Percentiles rank a stretch among this genome's conserved stretches.
Evolutionary conservation across 1,140 invertebrate species (phyloP).

Genomic region (Bathynomus jamesi): DNA sequence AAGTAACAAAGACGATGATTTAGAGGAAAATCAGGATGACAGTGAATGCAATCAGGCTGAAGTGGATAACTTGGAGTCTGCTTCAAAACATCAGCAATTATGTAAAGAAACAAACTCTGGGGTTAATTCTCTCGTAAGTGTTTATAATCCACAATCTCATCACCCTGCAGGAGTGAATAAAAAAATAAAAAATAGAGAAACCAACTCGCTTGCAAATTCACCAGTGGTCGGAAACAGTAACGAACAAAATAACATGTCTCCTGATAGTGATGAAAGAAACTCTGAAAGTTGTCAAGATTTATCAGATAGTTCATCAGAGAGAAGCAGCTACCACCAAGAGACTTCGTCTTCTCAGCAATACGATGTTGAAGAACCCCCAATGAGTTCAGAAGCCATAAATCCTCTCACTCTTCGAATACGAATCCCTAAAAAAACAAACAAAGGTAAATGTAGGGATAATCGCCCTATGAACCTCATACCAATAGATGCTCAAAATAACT

Average conservation of each 20-base stretch:
- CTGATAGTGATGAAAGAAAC: neutral
- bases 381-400: neutral
- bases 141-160: neutral
- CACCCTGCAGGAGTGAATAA: neutral
- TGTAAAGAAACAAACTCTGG: neutral
- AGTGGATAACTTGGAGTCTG: conserved; percentile 12
- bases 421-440: neutral
- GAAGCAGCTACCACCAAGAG: neutral
- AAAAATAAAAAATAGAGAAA: neutral
- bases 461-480: neutral
- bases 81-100: neutral
- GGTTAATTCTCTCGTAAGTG: neutral
- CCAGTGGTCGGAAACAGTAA: neutral
- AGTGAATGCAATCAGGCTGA: neutral
- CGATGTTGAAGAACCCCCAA: neutral
- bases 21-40: conserved; percentile 14
- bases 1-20: conserved; percentile 15
- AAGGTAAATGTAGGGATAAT: neutral
- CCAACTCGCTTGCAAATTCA: neutral
- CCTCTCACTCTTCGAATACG: neutral
- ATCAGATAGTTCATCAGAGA: neutral
- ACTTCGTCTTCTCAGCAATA: neutral
- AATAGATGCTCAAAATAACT: neutral
- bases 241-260: neutral
- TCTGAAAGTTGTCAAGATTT: neutral